Base-by-base conservation (phyloP, 2,113 vertebrate species). In the Empidonax traillii region DNA sequence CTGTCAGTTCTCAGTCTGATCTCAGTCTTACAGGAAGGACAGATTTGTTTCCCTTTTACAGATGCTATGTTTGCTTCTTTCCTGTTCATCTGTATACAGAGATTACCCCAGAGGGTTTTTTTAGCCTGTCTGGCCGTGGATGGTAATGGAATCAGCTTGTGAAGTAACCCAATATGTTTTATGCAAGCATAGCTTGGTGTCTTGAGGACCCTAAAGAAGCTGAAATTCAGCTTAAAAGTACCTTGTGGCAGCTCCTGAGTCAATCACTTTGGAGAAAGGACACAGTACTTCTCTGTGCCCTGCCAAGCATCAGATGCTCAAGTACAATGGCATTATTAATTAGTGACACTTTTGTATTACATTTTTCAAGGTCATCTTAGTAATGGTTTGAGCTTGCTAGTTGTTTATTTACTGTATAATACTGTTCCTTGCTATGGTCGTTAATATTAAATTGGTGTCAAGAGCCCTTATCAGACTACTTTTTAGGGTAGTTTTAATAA, bases 401-500 rank as follows among this genome's bases (percentile, higher is more conserved):
- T 76, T 82, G 87, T 75, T 58, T 83, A 74, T 90, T 88, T 83
- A 46, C 95, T 76, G 81, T 91, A 73, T 82, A 80, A 76, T 55
- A 89, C 52, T 68, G 87, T 95, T 96, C 94, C 94, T 97, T 95
- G 95, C 91, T 93, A 55, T 76, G 87, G 85, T 86, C 30, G 3
- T 89, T 94, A 93, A 96, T 95, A 96, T 83, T 83, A 73, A 81
- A 30, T 67, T 76, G 81, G 56, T 78, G 87, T 96, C 94, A 77
- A 79, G 87, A 74, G 63, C 84, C 82, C 90, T 75, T 93, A 76
- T 14, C 53, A 90, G 30, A 82, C 92, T 87, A 78, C 92, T n/a
- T 96, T 96, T 76, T 43, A 91, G 94, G 93, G 83, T 96, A 96
- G 73, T 91, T 78, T 85, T 71, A 94, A 89, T 76, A 78, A 83